Conservation (phyloP, 2,113 vertebrate genomes). For the Pomatorhinus ruficollis region DNA sequence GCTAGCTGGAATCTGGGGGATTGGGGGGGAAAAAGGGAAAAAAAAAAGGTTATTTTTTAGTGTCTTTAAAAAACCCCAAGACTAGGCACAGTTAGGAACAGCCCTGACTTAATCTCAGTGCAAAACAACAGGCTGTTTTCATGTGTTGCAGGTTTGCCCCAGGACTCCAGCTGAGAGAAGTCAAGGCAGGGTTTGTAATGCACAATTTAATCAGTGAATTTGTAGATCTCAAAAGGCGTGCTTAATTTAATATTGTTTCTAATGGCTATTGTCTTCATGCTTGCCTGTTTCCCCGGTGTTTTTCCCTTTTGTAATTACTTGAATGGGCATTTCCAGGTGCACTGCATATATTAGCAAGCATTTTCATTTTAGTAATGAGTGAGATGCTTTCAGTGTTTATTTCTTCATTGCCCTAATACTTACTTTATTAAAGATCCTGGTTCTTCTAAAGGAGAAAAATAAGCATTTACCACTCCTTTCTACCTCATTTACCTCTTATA, state of each 20-base stretch:
- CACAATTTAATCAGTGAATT: slow-evolving; percentile 44
- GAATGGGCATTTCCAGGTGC: slow-evolving; percentile 57
- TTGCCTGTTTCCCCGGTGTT: slow-evolving; percentile 14
- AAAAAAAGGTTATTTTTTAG: neutral
- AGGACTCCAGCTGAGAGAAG: slow-evolving; percentile 19
- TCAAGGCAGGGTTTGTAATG: slow-evolving; percentile 15
- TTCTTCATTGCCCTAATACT: slow-evolving; percentile 30
- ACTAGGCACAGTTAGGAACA: neutral
- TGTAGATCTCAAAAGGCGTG: slow-evolving; percentile 12
- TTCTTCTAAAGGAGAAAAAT: slow-evolving; percentile 15
- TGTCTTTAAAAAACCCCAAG: neutral
- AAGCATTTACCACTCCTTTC: neutral
- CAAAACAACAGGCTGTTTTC: neutral
- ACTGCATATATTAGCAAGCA: slow-evolving; percentile 47
- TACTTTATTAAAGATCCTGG: slow-evolving; percentile 6
- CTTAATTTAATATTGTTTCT: slow-evolving; percentile 62
- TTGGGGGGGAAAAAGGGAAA: rapidly evolving
- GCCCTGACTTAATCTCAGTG: neutral
- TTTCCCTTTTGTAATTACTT: slow-evolving; percentile 51
- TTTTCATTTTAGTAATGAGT: slow-evolving; percentile 39
- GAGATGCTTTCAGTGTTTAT: slow-evolving; percentile 4
- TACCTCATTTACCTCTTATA: neutral
- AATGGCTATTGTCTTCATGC: slow-evolving; percentile 58
- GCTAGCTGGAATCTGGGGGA: neutral
- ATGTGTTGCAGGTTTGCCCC: neutral